Percentiles rank a stretch among this genome's conserved stretches.
Evolutionary conservation across 2,797 vertebrate genomes (phyloP).

Genomic region (Gambusia yucatana): DNA sequence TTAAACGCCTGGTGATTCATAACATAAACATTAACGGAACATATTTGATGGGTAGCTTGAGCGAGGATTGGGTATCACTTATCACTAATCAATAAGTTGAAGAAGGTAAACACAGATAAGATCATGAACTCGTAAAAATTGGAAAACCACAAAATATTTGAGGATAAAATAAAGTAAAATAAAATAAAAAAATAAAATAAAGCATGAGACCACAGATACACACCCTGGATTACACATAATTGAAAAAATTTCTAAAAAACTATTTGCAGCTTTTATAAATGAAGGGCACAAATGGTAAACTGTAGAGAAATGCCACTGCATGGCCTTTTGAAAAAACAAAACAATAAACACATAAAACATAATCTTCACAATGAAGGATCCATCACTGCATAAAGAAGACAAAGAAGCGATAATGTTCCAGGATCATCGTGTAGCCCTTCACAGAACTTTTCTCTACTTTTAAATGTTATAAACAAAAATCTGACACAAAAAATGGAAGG

Average conservation of each 20-base stretch:
- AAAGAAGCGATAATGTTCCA: background rate
- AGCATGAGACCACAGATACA: background rate
- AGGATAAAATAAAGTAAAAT: background rate
- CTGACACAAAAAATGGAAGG: conserved; percentile 20
- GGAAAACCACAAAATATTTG: background rate
- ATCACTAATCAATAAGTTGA: background rate
- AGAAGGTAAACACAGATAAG: background rate
- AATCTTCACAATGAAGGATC: background rate
- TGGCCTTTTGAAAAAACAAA: conserved; percentile 4
- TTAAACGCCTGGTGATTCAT: background rate
- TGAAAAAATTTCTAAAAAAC: background rate
- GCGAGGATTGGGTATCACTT: background rate
- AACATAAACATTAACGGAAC: background rate
- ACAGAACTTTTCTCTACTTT: conserved; percentile 3
- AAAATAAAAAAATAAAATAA: background rate
- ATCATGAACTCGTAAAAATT: background rate
- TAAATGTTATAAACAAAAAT: conserved; percentile 34
- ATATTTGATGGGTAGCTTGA: background rate
- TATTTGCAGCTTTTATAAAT: conserved; percentile 14
- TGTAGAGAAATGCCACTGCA: conserved; percentile 13
- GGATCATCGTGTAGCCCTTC: conserved; percentile 62
- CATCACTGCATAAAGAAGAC: background rate
- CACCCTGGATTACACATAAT: background rate
- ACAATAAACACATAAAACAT: conserved; percentile 3
- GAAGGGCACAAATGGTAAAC: conserved; percentile 57